These are phyloP conservation scores for Gymnogyps californianus DNA, from an alignment of 2,113 vertebrate species.

Conservation along the genomic window DNA sequence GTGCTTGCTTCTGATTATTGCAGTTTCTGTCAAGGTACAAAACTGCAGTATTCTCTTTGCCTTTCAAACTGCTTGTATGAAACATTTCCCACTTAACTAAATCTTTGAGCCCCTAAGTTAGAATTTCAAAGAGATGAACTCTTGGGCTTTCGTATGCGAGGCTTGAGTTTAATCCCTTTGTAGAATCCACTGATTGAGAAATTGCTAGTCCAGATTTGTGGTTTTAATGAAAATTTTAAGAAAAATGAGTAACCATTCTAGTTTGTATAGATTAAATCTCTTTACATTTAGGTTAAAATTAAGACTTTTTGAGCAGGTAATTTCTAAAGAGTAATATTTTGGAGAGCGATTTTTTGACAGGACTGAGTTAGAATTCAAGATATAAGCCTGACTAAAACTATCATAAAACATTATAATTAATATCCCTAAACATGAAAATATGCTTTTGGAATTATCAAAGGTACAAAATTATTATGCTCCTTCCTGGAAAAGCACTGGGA, in stretches of 20 bases:
- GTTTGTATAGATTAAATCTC: background rate
- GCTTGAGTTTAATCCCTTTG: background rate
- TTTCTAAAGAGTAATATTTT: background rate
- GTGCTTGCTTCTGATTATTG: background rate
- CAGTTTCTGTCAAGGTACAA: background rate
- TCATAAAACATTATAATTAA: background rate
- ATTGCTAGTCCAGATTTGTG: background rate
- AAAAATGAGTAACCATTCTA: background rate
- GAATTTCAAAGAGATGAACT: background rate
- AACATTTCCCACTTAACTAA: background rate
- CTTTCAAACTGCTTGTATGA: background rate
- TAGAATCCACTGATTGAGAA: background rate
- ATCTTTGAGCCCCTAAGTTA: background rate
- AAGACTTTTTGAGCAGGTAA: background rate
- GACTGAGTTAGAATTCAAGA: background rate
- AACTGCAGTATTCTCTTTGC: background rate
- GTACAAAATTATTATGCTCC: background rate
- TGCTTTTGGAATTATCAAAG: background rate
- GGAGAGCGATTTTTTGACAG: background rate
- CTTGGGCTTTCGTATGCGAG: background rate
- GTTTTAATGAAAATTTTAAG: background rate
- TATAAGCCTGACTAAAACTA: background rate
- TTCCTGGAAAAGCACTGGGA: background rate
- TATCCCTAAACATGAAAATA: background rate
- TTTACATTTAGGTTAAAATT: background rate